Evolutionary conservation across 2,888 invertebrate genomes (phyloP), one percentile per base, ranked within the genome.

Genomic region (Xestia ashworthii): DNA sequence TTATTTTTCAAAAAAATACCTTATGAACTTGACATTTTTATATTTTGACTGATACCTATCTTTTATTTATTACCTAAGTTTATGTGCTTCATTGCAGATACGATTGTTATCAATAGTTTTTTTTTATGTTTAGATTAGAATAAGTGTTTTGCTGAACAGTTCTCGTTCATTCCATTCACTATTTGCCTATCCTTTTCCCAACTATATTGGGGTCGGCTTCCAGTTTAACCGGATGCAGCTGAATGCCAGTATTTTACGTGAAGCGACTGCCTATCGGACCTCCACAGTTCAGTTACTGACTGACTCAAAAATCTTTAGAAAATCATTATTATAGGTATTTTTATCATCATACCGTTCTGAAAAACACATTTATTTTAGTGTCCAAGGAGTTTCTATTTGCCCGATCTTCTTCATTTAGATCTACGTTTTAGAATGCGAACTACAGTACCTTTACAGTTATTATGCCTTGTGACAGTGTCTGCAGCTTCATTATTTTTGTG

Each of bases 51-150:
- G 44, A 65, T 64, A 5, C 38, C 41, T 64, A 64, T 65, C n/a
- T 65, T 44, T 65, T 65, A 44, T 44, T 65, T 65, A 44, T 44
- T 65, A 65, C 44, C 44, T 44, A 44, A 65, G n/a, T 65, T 64
- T 65, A 44, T n/a, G 44, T 44, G 44, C n/a, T n/a, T 16, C 16
- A n/a, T 41, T 14, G n/a, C n/a, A 44, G 44, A 44, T 44, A 65
- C n/a, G 65, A 65, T 11, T n/a, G n/a, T 65, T 44, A 65, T 65
- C 22, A 64, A 44, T 44, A n/a, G 3, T n/a, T 19, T 38, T n/a
- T n/a, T 50, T 55, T 11, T 38, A 3, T 41, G n/a, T 44, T 65
- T 44, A 22, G 44, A 44, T 44, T n/a, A 62, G 32, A 32, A 62
- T 62, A 62, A 9, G 9, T 62, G 4, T 62, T 62, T 19, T 62